These are phyloP conservation scores for Calidris pygmaea DNA, from an alignment of 2,113 vertebrate genomes.

Conservation along the genomic window DNA sequence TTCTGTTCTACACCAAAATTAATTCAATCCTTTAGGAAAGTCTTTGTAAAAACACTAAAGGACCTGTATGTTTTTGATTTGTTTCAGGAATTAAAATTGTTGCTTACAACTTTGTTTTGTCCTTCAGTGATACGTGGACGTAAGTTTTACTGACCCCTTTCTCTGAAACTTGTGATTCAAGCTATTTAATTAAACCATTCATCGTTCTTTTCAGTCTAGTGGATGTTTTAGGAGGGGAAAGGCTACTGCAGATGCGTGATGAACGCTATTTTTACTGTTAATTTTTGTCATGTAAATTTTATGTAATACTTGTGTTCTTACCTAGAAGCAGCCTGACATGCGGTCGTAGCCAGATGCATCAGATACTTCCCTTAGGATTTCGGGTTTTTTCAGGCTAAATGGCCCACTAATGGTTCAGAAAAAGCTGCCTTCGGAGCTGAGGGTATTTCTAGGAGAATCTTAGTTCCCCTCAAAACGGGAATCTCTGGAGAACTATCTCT, in stretches of 20 bases:
- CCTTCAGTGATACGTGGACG: not conserved
- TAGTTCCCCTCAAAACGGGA: not conserved
- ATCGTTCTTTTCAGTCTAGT: not conserved
- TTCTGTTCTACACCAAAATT: slow-evolving; percentile 29
- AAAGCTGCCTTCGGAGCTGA: not conserved
- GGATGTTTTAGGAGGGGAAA: not conserved
- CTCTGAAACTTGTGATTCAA: not conserved
- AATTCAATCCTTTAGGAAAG: slow-evolving; percentile 51
- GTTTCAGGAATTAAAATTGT: slow-evolving; percentile 57
- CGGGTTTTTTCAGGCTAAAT: not conserved
- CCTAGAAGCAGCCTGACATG: not conserved
- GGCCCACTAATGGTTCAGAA: not conserved
- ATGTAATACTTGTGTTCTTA: not conserved
- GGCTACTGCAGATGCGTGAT: fast-evolving
- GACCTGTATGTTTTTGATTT: slow-evolving; percentile 43
- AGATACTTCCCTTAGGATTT: not conserved
- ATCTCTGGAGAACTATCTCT: not conserved
- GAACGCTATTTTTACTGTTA: not conserved
- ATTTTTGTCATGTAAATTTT: not conserved
- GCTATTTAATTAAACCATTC: not conserved
- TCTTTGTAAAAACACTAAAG: slow-evolving; percentile 56
- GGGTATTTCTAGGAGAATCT: not conserved
- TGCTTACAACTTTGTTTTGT: not conserved
- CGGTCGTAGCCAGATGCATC: not conserved
- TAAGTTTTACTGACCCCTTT: not conserved